Conservation (phyloP, 2,113 vertebrate genomes). For the Gasterosteus nipponicus region DNA sequence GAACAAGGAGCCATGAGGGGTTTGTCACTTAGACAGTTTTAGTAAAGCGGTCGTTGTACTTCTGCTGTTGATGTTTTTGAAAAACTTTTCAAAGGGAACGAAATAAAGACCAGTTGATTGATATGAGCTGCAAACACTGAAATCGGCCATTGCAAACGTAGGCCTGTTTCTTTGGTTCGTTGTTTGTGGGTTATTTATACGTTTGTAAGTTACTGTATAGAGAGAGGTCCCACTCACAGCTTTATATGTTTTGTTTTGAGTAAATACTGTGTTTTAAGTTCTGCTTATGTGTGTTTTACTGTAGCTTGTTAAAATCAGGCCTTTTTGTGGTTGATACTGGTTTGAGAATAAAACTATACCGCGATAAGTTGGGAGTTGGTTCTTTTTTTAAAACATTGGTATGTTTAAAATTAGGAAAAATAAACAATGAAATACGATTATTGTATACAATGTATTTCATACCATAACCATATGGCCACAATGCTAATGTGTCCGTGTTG, state of each 20-base stretch:
- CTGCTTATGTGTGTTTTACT: constrained; percentile 19
- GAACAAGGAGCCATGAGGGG: neutral
- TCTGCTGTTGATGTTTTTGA: neutral
- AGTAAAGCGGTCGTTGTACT: neutral
- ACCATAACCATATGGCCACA: constrained; percentile 11
- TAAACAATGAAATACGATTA: neutral
- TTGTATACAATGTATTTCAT: neutral
- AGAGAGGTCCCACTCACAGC: neutral
- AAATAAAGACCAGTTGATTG: neutral
- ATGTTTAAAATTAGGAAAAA: neutral
- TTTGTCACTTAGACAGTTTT: neutral
- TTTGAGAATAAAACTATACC: constrained; percentile 55
- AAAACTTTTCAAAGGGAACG: neutral
- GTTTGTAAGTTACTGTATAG: constrained; percentile 30
- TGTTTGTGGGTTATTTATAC: constrained; percentile 44
- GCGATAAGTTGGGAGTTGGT: neutral
- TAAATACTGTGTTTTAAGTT: constrained; percentile 22
- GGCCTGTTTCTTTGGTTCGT: constrained; percentile 22
- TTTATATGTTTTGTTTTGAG: constrained; percentile 23
- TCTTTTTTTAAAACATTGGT: neutral
- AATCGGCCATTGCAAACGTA: constrained; percentile 12
- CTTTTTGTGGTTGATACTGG: constrained; percentile 7
- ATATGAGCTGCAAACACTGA: neutral
- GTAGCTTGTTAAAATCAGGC: neutral
- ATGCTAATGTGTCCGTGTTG: constrained; percentile 30